Evolutionary conservation across 2,888 invertebrate genomes (phyloP).

Genomic region (Phyto melanocephala): DNA sequence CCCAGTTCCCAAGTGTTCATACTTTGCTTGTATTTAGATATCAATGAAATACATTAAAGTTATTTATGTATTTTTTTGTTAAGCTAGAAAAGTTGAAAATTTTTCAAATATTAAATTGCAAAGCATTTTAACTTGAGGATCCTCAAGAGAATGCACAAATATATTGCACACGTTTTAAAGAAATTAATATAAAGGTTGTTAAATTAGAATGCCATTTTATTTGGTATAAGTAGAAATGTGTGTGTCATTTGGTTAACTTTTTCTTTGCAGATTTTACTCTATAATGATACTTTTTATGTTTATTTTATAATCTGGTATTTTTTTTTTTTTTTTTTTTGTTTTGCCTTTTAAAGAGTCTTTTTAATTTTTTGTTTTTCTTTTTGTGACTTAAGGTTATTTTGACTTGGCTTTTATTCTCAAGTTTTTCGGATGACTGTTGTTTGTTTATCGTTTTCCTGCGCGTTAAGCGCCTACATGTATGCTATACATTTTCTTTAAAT

Average conservation of each 20-base stretch:
- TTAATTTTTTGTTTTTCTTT: not conserved
- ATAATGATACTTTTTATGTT: not conserved
- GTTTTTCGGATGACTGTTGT: not conserved
- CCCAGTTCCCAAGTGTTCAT: not conserved
- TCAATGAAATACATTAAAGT: not conserved
- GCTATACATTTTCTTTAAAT: not conserved
- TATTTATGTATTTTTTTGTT: not conserved
- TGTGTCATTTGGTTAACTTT: conserved; percentile 21
- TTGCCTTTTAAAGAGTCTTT: not conserved
- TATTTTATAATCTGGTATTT: too few relatives aligned
- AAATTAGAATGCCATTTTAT: not conserved
- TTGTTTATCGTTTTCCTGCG: not conserved
- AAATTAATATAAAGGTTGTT: not conserved
- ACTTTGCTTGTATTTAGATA: conserved; percentile 1
- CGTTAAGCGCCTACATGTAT: conserved; percentile 25
- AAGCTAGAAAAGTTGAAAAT: not conserved
- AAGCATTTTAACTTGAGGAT: not conserved
- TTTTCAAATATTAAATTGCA: not conserved
- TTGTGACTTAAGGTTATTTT: conserved; percentile 36
- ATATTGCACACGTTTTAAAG: not conserved
- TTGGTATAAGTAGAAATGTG: too few relatives aligned
- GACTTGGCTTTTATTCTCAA: not conserved
- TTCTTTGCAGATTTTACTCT: not conserved
- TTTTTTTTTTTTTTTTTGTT: not conserved
- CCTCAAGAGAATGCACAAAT: not conserved